Evolutionary conservation across 1,140 invertebrate genomes (phyloP), one percentile per base, ranked within the genome.

Genomic region (Calliopsis andreniformis): DNA sequence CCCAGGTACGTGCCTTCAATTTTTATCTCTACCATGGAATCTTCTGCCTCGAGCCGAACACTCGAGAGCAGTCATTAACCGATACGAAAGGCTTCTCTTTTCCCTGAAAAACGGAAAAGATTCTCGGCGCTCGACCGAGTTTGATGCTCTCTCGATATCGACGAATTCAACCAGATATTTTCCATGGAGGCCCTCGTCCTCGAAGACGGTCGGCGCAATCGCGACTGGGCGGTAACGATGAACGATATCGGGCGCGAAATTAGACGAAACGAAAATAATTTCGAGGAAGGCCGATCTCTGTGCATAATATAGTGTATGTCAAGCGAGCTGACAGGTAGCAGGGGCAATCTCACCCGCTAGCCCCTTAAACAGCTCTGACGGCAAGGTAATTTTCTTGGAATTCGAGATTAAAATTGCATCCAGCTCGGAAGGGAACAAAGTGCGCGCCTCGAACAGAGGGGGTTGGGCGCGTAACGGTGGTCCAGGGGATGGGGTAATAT

Each of bases 321-420:
- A 90, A 87, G 87, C 78, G 64, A 76, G 68, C 85, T 87, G 89
- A 91, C 88, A 88, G 88, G 81, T 87, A 89, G 87, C 84, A 89
- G 80, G 87, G 80, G 89, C 88, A 91, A 92, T 92, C 89, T 90
- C 86, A 88, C 87, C 88, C 87, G 90, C 88, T 90, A 89, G 87
- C 87, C 87, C 83, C 87, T 90, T 91, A 92, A 91, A 84, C 79
- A 86, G 89, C 71, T 91, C 88, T 90, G 90, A 91, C 88, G 89
- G 89, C 80, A 86, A 90, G 89, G 89, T 92, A 92, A 92, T 92
- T 91, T 92, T 89, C 89, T 89, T 77, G 89, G 87, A 92, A 92
- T 92, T 89, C 88, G 84, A 90, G 90, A 92, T 92, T 91, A 92
- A 92, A 92, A 91, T 92, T 92, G 90, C 88, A 90, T 90, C 82